phyloP scores from a whole-genome alignment of 2,888 invertebrate species.

The Pseudococcus jackbeardsleyi region DNA sequence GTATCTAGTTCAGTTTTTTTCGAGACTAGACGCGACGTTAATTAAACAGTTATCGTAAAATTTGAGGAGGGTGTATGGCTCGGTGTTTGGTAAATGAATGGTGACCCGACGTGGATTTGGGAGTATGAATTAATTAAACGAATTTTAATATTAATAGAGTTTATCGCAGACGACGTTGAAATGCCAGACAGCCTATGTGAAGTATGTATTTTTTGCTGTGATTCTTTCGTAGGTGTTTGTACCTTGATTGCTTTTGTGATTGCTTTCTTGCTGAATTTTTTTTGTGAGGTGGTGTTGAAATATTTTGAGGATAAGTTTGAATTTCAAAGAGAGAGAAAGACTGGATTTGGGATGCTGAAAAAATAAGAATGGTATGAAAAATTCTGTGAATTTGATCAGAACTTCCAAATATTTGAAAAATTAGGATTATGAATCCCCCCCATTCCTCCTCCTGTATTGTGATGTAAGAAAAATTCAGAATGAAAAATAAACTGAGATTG shows the following conservation, averaged over 20 bases:
- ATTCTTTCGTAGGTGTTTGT: background rate
- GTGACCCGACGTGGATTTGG: background rate
- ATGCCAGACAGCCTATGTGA: background rate
- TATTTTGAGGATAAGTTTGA: too few species aligned
- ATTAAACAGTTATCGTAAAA: background rate
- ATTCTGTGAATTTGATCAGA: too few species aligned
- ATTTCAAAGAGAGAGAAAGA: too few species aligned
- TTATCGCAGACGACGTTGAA: background rate
- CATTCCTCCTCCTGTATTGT: too few species aligned
- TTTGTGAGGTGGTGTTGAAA: too few species aligned
- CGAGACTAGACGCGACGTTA: constrained; percentile 1
- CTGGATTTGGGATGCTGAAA: too few species aligned
- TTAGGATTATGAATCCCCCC: too few species aligned
- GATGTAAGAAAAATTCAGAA: too few species aligned
- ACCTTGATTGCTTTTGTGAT: background rate
- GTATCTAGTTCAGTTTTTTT: background rate
- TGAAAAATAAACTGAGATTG: too few species aligned
- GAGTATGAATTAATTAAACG: background rate
- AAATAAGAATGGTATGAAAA: too few species aligned
- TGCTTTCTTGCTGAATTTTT: background rate
- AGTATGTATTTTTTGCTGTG: background rate
- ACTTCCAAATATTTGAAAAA: too few species aligned
- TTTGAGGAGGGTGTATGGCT: background rate
- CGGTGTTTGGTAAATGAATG: background rate
- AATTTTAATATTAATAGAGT: constrained; percentile 28